Conservation (phyloP, 2,797 vertebrate species). For the Poeciliopsis gracilis region DNA sequence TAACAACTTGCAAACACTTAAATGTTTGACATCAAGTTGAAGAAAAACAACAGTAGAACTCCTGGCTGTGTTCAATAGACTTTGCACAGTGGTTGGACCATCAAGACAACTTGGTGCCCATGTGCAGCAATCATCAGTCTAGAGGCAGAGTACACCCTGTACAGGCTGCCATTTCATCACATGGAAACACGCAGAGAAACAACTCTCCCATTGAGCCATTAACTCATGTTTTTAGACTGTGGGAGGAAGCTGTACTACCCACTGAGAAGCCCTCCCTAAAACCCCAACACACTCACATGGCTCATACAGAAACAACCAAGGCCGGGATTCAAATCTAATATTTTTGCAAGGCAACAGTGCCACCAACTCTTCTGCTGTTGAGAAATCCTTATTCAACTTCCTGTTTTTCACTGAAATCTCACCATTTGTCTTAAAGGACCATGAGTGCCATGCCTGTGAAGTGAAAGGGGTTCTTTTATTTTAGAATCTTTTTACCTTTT, state of each 20-base stretch:
- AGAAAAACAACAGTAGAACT: not conserved
- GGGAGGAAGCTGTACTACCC: too few relatives aligned
- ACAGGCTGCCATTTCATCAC: not conserved
- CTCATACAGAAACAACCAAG: not conserved
- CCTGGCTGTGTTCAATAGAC: not conserved
- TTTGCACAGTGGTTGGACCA: too few relatives aligned
- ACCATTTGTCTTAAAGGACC: not conserved
- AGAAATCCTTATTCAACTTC: not conserved
- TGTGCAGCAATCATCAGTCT: too few relatives aligned
- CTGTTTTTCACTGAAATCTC: not conserved
- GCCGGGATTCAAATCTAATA: not conserved
- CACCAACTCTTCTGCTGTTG: not conserved
- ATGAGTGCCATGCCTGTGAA: not conserved
- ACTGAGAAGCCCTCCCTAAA: too few relatives aligned
- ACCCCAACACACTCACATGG: too few relatives aligned
- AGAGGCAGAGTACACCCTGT: not conserved
- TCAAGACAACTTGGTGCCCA: too few relatives aligned
- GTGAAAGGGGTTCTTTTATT: not conserved
- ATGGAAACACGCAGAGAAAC: not conserved
- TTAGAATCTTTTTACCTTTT: not conserved
- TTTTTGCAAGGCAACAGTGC: not conserved
- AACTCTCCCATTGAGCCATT: too few relatives aligned
- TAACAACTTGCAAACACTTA: not conserved
- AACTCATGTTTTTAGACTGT: too few relatives aligned
- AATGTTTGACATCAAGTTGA: not conserved